Base-by-base conservation (phyloP, 2,888 invertebrate species). In the Lysandra bellargus region DNA sequence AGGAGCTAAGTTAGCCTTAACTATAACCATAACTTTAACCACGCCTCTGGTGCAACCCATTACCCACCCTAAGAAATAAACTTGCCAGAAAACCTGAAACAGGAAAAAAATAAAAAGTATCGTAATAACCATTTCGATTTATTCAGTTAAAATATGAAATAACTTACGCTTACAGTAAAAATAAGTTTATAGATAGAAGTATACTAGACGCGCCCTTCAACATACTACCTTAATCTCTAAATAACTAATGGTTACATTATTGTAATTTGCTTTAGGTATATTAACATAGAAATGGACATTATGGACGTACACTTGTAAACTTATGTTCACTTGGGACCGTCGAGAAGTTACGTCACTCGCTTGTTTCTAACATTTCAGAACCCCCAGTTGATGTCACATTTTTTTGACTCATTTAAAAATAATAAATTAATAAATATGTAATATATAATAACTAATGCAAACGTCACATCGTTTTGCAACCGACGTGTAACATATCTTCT, bases 111-210 rank as follows among this genome's bases (percentile, higher is more conserved):
- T 85, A 37, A 90, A 91, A 90, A 85, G 86, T 86, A 85, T 81
- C 83, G 80, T 93, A 94, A 92, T 94, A 94, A 94, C 94, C 94
- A 93, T 92, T 94, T 93, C 87, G 90, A 93, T 94, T 92, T 94
- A 94, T 94, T 94, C 94, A 92, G 90, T 94, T 94, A 94, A 93
- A 94, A 93, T 94, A 94, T 93, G 94, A 94, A 94, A 93, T 94
- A 94, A 93, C 94, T 94, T 94, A 94, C 91, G 91, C 89, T 88
- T 94, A 94, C 92, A 92, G 92, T 94, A 94, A 93, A 94, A 93
- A 94, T 94, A 94, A 93, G 92, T 89, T 89, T 89, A 91, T 88
- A 90, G 91, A 92, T 92, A 92, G 89, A 88, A 88, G 86, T 86
- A 86, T 87, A 88, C 89, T 89, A 90, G 83, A 87, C 90, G 88